Base-by-base conservation (phyloP, 2,888 invertebrate genomes). In the Bursaphelenchus okinawaensis region DNA sequence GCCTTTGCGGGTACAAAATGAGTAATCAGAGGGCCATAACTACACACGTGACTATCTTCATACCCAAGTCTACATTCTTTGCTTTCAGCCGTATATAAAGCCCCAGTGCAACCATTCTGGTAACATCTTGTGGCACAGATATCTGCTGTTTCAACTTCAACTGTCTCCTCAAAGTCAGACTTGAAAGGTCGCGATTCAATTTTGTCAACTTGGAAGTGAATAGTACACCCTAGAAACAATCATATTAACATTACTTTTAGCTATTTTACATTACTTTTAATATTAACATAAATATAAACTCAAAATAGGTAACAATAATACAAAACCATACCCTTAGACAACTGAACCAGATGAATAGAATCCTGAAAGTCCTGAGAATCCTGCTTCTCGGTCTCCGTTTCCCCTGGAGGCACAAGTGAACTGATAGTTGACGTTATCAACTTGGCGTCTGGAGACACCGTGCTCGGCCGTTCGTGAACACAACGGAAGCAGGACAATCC, bases 401-500 rank as follows among this genome's bases (percentile, higher is more conserved):
- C 40, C 40, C 40, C 40, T n/a, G 40, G 22, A 12, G 27, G 28
- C 51, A 2, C 28, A 3, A 7, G 70, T 68, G 12, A 73, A 63
- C 50, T 73, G 71, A 27, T 69, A 68, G 1, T 71, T 68, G 65
- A 68, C 59, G 59, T 73, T 69, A 58, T 70, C 70, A 28, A 68
- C 67, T 23, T 70, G 20, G 63, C 65, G 52, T 66, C 58, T 7
- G 71, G 71, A 12, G 69, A 69, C 19, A 73, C 8, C 7, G 71
- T 71, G 9, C 61, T 58, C 26, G 73, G 71, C 24, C 54, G 31
- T 31, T 70, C 61, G 22, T 68, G 56, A 29, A 69, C 71, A 67
- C 79, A 79, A 68, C 79, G 71, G 71, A 79, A 76, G 58, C 79
- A 79, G 55, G 76, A 75, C 20, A 79, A 66, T 19, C 72, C 65